Base-by-base conservation (phyloP, 2,797 vertebrate genomes). In the Argya squamiceps region DNA sequence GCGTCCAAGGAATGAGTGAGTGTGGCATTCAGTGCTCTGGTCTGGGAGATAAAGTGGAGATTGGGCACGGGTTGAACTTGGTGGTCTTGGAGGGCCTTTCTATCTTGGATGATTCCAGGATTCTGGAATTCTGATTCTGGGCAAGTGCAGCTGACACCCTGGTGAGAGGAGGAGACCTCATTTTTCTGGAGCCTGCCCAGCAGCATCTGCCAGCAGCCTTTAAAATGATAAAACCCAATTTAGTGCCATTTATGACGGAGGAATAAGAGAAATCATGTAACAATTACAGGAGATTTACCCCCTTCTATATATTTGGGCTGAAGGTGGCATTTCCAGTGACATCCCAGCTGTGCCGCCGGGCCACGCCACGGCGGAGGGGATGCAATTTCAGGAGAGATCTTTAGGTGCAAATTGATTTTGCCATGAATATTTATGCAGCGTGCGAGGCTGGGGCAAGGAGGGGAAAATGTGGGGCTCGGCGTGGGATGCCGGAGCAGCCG, bases 371-470 rank as follows among this genome's bases (percentile, higher is more conserved):
- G 73, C 65, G 1, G 6, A 2, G 50, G 67, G 84, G 88, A 76
- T 60, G 81, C 73, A 69, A 79, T 85, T 94, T 68, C 92, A 78
- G 92, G 58, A 27, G 74, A 75, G 81, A 93, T 89, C 91, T 94
- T 93, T 76, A 88, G 93, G 89, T 29, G 71, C 90, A 92, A 93
- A 96, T 94, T 95, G 94, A 95, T 96, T 96, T 96, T 55, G 70
- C 92, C 26, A 80, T 89, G 91, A 96, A 96, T 92, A 96, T 96
- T 92, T 89, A 96, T 93, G 79, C 53, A 0, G 75, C 11, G 6
- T 2, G 52, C 6, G 24, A 67, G 88, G 92, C 89, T 39, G 10
- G 32, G 64, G 81, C 30, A 4, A 22, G 16, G 39, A 23, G 56
- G 79, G 47, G 84, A 43, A 41, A 53, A 64, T 4, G 50, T 4